A percentile compares a stretch with the other conserved stretches of the same genome.
These are phyloP conservation scores for Rutpela maculata DNA, from an alignment of 2,888 invertebrate genomes.

Conservation along the genomic window DNA sequence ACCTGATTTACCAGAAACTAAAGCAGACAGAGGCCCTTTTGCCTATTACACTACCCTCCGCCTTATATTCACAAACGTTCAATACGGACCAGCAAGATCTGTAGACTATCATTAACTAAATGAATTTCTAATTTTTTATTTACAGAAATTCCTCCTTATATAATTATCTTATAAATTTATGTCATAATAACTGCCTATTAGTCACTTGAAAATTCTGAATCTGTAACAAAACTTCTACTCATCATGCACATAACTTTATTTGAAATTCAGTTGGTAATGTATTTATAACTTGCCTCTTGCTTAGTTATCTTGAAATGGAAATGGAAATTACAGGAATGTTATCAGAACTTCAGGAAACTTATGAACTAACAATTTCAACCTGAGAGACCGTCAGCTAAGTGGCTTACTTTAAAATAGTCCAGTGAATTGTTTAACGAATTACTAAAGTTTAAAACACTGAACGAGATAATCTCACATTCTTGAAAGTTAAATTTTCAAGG, in stretches of 20 bases:
- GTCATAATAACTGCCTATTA: background rate
- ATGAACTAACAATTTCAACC: constrained; percentile 15
- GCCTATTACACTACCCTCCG: too few relatives aligned
- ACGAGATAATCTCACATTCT: too few relatives aligned
- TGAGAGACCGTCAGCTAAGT: background rate
- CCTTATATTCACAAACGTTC: too few relatives aligned
- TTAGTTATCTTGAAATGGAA: constrained; percentile 8
- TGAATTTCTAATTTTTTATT: too few relatives aligned
- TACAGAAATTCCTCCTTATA: too few relatives aligned
- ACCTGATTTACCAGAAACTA: too few relatives aligned
- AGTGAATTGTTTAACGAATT: background rate
- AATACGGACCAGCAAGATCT: too few relatives aligned
- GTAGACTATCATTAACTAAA: too few relatives aligned
- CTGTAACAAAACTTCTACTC: constrained; percentile 1
- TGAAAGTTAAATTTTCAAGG: too few relatives aligned
- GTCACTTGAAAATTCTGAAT: background rate
- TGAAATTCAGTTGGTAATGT: constrained; percentile 25
- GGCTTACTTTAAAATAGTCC: constrained; percentile 5
- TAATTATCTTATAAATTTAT: too few relatives aligned
- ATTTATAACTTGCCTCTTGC: constrained; percentile 18
- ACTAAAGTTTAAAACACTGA: background rate
- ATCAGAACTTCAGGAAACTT: constrained; percentile 28
- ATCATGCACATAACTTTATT: constrained; percentile 7
- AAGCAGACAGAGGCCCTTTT: too few relatives aligned
- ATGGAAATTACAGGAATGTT: constrained; percentile 20